These are phyloP conservation scores for Lepeophtheirus nordmannii DNA, from an alignment of 2,888 invertebrate species.

Conservation along the genomic window DNA sequence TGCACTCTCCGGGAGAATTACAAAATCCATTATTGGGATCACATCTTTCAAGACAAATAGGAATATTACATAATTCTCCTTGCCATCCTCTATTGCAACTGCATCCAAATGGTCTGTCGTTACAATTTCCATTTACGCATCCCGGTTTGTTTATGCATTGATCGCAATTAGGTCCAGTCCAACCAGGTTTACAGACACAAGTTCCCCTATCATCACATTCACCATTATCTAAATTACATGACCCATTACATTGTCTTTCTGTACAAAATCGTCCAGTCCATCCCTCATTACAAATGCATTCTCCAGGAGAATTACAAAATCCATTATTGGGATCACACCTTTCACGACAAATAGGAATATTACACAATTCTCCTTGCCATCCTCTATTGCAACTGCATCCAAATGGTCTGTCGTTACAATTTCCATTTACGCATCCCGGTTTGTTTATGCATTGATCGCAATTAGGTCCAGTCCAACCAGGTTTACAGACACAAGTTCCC, in stretches of 20 bases:
- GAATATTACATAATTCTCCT: no score
- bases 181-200: neutral
- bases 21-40: no score
- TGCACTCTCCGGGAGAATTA: neutral
- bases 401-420: neutral
- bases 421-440: neutral
- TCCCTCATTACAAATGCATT: neutral
- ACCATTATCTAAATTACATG: neutral
- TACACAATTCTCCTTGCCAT: neutral
- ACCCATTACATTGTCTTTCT: neutral
- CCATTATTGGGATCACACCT: no score
- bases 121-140: neutral
- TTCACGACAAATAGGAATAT: neutral
- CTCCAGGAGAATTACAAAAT: neutral
- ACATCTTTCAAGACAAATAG: no score
- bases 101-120: neutral
- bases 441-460: neutral
- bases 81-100: no score
- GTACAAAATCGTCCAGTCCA: neutral
- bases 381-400: neutral
- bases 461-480: neutral
- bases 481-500: neutral
- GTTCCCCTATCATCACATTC: neutral
- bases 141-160: neutral
- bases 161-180: neutral